These are phyloP conservation scores for Parthenolecanium corni DNA, from an alignment of 2,888 invertebrate species.

Conservation along the genomic window DNA sequence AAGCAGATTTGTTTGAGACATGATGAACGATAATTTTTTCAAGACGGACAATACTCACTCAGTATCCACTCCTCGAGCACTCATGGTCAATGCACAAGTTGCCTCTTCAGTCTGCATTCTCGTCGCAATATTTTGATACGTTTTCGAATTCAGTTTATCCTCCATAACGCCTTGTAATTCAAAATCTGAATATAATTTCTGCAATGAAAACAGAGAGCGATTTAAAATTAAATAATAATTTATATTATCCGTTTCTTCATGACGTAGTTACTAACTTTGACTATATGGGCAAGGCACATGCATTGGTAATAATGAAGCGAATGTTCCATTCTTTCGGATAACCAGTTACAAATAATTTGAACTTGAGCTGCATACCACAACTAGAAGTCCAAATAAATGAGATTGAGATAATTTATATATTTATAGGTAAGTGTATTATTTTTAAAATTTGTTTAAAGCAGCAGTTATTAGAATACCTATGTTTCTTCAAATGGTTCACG, in stretches of 20 bases:
- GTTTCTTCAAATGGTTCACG: too few species aligned
- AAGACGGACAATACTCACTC: slow-evolving; percentile 38
- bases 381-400: slow-evolving; percentile 39
- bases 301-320: slow-evolving; percentile 94
- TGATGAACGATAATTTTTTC: too few species aligned
- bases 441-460: too few species aligned
- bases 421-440: too few species aligned
- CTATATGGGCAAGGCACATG: slow-evolving; percentile 89
- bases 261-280: slow-evolving; percentile 56
- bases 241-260: too few species aligned
- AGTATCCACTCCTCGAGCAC: slow-evolving; percentile 55
- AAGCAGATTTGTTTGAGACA: too few species aligned
- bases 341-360: slow-evolving; percentile 85
- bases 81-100: slow-evolving; percentile 75
- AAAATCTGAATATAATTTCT: slow-evolving; percentile 99
- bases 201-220: slow-evolving; percentile 36
- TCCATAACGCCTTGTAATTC: slow-evolving; percentile 98
- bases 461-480: too few species aligned
- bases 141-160: slow-evolving; percentile 89
- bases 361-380: slow-evolving; percentile 94
- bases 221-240: neutral
- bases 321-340: slow-evolving; percentile 82
- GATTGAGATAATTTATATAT: neutral
- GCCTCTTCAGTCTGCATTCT: slow-evolving; percentile 96
- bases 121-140: slow-evolving; percentile 81